Conservation (phyloP, 2,797 vertebrate species). For the Agapornis canus region DNA sequence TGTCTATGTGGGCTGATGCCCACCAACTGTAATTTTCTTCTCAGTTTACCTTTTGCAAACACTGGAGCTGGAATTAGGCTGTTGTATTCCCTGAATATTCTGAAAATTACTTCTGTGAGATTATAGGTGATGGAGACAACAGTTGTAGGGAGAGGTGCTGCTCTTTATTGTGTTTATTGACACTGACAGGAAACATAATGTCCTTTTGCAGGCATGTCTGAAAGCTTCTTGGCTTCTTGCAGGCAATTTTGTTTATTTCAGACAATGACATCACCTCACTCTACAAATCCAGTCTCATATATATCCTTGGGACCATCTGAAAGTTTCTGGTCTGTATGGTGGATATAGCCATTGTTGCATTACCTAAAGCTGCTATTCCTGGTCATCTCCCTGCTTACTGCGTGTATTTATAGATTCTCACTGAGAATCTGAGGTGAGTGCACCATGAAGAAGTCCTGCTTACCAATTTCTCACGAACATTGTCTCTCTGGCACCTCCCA, state of each 20-base stretch:
- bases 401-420: background rate
- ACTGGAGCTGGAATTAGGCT: background rate
- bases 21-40: background rate
- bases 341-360: background rate
- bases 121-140: background rate
- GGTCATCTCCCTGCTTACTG: background rate
- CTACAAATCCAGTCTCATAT: background rate
- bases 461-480: background rate
- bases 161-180: background rate
- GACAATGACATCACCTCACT: background rate
- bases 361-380: background rate
- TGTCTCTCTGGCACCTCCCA: background rate
- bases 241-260: background rate
- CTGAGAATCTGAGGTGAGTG: background rate
- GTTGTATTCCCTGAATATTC: background rate
- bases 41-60: background rate
- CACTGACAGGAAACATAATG: background rate
- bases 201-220: background rate
- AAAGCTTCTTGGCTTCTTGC: background rate
- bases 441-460: background rate
- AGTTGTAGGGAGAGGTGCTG: background rate
- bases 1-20: fast-evolving
- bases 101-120: background rate
- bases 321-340: background rate
- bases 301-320: background rate